A percentile compares a stretch with the other conserved stretches of the same genome.
Evolutionary conservation across 2,797 vertebrate genomes (phyloP).

Genomic region (Hoplostethus mediterraneus): DNA sequence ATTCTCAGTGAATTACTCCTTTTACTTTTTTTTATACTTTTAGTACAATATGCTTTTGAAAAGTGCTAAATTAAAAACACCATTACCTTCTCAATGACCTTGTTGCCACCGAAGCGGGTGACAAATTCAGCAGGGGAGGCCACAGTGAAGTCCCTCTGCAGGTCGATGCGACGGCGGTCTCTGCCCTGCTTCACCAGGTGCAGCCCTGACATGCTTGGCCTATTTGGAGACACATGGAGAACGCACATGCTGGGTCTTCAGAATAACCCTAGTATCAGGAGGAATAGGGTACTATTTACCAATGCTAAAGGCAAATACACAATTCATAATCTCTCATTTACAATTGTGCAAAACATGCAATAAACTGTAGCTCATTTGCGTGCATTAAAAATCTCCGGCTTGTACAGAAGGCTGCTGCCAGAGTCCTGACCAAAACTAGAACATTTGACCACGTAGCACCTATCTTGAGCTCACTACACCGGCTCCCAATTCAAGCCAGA

Average conservation of each 20-base stretch:
- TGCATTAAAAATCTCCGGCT: no score
- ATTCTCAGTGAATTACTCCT: no score
- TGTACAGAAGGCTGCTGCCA: no score
- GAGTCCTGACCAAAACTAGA: no score
- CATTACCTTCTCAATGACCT: conserved; percentile 96
- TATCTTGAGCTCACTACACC: no score
- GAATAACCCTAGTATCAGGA: background rate
- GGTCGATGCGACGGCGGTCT: conserved; percentile 93
- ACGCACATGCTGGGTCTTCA: background rate
- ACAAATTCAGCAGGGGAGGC: conserved; percentile 99
- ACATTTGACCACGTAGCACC: no score
- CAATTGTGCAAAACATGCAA: background rate
- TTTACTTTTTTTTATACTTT: no score
- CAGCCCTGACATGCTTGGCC: conserved; percentile 98
- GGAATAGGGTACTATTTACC: background rate
- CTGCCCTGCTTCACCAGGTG: conserved; percentile 95
- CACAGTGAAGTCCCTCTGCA: conserved; percentile 97
- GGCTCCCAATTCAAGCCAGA: no score
- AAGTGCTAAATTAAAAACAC: background rate
- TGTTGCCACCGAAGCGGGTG: conserved; percentile 97
- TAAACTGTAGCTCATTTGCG: background rate
- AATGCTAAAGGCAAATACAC: background rate
- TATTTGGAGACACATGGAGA: conserved; percentile 65
- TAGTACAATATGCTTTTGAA: background rate
- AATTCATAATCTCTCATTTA: background rate